phyloP scores from a whole-genome alignment of 2,113 vertebrate species.

The Gobiocypris rarus region DNA sequence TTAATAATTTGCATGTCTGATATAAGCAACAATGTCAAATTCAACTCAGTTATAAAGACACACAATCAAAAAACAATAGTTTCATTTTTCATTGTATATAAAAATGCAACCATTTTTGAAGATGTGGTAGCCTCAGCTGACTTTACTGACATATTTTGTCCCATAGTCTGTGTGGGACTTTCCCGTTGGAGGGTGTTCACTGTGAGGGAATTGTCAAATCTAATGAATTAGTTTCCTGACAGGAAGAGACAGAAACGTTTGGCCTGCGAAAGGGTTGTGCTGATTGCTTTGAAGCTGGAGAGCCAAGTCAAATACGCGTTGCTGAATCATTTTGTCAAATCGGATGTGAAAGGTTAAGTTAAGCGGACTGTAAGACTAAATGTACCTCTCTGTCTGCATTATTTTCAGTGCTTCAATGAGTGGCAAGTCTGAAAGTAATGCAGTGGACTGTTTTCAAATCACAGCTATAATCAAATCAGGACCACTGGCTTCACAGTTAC shows the following conservation, averaged over 20 bases:
- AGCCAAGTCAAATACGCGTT: slow-evolving; percentile 69
- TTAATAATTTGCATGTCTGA: background rate
- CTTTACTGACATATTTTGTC: slow-evolving; percentile 12
- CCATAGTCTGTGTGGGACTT: background rate
- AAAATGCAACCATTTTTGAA: background rate
- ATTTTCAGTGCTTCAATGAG: slow-evolving; percentile 17
- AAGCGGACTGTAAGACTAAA: slow-evolving; percentile 64
- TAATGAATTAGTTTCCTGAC: slow-evolving; percentile 46
- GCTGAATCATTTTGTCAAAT: slow-evolving; percentile 69
- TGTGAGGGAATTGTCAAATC: slow-evolving; percentile 44
- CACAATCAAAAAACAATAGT: background rate
- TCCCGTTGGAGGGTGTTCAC: background rate
- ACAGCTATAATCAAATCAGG: slow-evolving; percentile 26
- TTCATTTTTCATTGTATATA: background rate
- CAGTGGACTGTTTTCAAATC: slow-evolving; percentile 29
- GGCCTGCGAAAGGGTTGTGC: slow-evolving; percentile 63
- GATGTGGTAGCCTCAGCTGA: background rate
- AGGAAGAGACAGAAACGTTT: slow-evolving; percentile 70
- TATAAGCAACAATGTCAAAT: background rate
- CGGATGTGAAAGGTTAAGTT: slow-evolving; percentile 65
- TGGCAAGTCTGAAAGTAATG: background rate
- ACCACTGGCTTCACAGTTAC: slow-evolving; percentile 15
- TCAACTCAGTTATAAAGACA: background rate
- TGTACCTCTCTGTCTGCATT: slow-evolving; percentile 52
- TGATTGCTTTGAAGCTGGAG: slow-evolving; percentile 72